Percentiles rank a stretch among this genome's conserved stretches.
Evolutionary conservation across 2,797 vertebrate genomes (phyloP).

Genomic region (Etheostoma perlongum): DNA sequence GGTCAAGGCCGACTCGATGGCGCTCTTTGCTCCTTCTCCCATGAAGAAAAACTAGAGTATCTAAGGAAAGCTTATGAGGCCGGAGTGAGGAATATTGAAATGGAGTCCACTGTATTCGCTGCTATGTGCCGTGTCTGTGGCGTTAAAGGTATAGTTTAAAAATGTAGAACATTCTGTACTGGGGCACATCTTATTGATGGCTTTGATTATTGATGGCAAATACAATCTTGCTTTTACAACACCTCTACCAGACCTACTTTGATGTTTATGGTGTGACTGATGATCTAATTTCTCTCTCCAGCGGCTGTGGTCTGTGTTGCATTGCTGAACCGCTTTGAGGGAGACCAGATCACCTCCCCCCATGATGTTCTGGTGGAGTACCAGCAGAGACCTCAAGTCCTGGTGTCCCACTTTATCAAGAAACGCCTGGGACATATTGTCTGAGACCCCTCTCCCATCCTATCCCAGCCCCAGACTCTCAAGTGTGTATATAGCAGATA

Average conservation of each 20-base stretch:
- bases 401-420: slow-evolving; percentile 90
- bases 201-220: not conserved
- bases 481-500: slow-evolving; percentile 60
- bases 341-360: slow-evolving; percentile 90
- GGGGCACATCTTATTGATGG: not conserved
- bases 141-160: slow-evolving; percentile 85
- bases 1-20: slow-evolving; percentile 90
- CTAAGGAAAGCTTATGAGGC: slow-evolving; percentile 87
- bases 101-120: slow-evolving; percentile 91
- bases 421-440: slow-evolving; percentile 81
- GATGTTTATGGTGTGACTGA: not conserved
- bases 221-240: not conserved
- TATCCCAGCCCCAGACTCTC: not conserved
- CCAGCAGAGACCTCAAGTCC: slow-evolving; percentile 87
- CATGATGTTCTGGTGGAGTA: slow-evolving; percentile 88
- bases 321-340: slow-evolving; percentile 89
- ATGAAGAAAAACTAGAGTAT: slow-evolving; percentile 90
- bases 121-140: slow-evolving; percentile 90
- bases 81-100: slow-evolving; percentile 91
- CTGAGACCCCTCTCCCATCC: slow-evolving; percentile 40
- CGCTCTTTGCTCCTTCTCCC: slow-evolving; percentile 92
- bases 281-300: slow-evolving; percentile 60
- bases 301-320: slow-evolving; percentile 92
- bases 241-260: not conserved
- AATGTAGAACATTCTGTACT: not conserved